phyloP scores from a whole-genome alignment of 2,888 invertebrate species.

The Petrolisthes manimaculis region DNA sequence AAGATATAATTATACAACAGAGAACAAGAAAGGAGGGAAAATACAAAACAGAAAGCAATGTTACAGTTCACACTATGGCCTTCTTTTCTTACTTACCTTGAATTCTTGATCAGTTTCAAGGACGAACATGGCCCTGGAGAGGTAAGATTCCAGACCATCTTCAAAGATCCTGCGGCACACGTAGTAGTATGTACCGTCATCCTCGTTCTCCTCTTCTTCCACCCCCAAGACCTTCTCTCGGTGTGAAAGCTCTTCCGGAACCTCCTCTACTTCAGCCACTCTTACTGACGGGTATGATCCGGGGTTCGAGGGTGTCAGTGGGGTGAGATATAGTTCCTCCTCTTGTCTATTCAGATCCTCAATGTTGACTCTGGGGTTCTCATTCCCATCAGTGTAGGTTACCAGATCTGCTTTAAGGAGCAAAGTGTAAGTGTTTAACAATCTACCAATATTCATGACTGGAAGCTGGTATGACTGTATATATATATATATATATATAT shows the following conservation, averaged over 20 bases:
- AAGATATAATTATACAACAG: no score
- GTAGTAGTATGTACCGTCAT: background rate
- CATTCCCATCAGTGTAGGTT: no score
- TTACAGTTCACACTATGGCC: no score
- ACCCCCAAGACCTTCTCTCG: background rate
- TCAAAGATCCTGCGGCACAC: background rate
- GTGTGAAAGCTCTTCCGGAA: background rate
- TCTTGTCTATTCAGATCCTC: background rate
- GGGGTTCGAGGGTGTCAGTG: background rate
- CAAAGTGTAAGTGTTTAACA: no score
- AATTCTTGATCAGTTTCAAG: background rate
- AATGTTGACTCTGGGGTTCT: background rate
- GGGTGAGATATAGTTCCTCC: background rate
- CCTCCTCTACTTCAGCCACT: background rate
- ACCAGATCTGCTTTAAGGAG: no score
- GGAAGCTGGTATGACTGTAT: no score
- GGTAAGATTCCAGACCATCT: background rate
- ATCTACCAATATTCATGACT: no score
- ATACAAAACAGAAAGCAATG: no score
- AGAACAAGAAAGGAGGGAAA: no score
- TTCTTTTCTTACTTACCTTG: background rate
- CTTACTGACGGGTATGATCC: no score
- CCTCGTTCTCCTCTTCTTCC: background rate
- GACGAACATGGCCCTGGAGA: constrained; percentile 13
- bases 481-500: no score